Conservation (phyloP, 2,113 vertebrate species). For the Plectropomus leopardus region DNA sequence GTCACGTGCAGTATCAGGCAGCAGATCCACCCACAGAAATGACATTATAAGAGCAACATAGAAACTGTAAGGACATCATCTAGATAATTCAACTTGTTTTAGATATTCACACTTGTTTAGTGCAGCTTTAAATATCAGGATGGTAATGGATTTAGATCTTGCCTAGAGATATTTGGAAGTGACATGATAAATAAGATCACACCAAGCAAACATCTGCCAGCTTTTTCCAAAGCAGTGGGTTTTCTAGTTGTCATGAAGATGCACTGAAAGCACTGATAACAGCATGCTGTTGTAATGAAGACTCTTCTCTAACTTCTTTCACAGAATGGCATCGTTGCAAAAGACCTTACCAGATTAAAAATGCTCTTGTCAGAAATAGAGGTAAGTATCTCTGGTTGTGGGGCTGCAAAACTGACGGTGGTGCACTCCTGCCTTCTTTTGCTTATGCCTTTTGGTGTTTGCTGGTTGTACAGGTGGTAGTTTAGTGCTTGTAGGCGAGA, state of each 20-base stretch:
- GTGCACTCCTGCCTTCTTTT: not conserved
- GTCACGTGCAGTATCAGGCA: not conserved
- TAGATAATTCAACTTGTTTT: constrained; percentile 2
- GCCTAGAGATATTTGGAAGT: not conserved
- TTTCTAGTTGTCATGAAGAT: not conserved
- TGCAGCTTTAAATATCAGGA: not conserved
- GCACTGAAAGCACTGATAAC: not conserved
- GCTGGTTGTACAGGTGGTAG: constrained; percentile 9
- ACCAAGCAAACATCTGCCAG: not conserved
- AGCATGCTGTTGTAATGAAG: not conserved
- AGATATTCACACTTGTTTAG: not conserved
- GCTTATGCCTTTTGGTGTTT: not conserved
- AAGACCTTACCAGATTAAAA: constrained; percentile 96
- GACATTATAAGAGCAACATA: constrained; percentile 3
- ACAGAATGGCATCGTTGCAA: constrained; percentile 97
- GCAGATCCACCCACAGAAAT: not conserved
- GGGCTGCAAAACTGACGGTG: not conserved
- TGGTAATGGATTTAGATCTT: not conserved
- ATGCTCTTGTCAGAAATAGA: constrained; percentile 96
- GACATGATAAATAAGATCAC: not conserved
- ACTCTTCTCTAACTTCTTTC: constrained; percentile 20
- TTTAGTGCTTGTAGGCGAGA: not conserved
- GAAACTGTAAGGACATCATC: not conserved
- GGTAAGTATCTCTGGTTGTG: constrained; percentile 81
- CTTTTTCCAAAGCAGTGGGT: not conserved